Conservation (phyloP, 2,888 invertebrate genomes). For the Pheosia tremula region DNA sequence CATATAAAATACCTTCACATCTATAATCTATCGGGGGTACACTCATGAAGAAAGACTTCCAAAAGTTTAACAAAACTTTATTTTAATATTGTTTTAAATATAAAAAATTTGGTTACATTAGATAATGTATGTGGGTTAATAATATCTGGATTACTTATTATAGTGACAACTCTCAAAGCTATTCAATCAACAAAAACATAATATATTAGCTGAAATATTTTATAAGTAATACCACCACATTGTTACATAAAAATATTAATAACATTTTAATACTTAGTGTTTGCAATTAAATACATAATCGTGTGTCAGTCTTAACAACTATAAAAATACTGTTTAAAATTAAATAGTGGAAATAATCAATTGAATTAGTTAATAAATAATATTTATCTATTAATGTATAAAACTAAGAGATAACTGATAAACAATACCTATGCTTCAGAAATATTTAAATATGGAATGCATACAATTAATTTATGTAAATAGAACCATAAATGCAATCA, state of each 20-base stretch:
- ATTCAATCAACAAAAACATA: constrained; percentile 54
- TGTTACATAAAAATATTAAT: constrained; percentile 57
- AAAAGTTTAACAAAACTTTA: constrained; percentile 73
- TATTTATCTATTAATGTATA: constrained; percentile 37
- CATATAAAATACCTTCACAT: too few relatives aligned
- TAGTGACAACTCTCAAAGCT: constrained; percentile 62
- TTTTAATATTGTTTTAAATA: constrained; percentile 66
- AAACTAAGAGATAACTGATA: constrained; percentile 55
- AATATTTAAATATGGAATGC: constrained; percentile 67
- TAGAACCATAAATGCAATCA: constrained; percentile 49
- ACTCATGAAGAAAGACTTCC: neutral
- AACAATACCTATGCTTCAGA: constrained; percentile 57
- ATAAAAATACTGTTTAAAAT: constrained; percentile 77
- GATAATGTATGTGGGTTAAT: constrained; percentile 72
- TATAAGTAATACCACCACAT: constrained; percentile 71
- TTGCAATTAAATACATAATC: constrained; percentile 65
- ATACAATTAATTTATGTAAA: constrained; percentile 25
- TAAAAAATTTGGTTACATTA: constrained; percentile 75
- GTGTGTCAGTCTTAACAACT: constrained; percentile 81
- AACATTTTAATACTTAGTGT: constrained; percentile 75
- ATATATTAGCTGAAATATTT: constrained; percentile 66
- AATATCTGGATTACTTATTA: constrained; percentile 63
- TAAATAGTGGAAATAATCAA: constrained; percentile 53
- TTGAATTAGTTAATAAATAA: constrained; percentile 30
- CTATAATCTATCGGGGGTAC: too few relatives aligned